Evolutionary conservation across 2,888 invertebrate species (phyloP).

Genomic region (Dryocosmus kuriphilus): DNA sequence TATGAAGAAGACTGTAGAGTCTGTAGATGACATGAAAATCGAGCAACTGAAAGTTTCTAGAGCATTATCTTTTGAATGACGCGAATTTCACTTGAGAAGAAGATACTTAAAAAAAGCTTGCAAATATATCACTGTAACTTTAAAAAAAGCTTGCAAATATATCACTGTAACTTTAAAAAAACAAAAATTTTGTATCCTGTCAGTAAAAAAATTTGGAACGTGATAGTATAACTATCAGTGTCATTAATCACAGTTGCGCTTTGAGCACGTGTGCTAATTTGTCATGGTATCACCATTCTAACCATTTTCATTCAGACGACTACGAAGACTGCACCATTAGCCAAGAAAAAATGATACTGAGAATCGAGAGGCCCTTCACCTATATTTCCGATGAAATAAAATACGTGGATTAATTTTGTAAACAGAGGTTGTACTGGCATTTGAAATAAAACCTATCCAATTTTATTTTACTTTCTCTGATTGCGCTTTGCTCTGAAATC

Average conservation of each 20-base stretch:
- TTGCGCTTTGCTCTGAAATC: not conserved
- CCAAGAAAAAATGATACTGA: not conserved
- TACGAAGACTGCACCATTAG: conserved; percentile 28
- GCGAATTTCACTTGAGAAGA: not conserved
- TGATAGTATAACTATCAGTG: conserved; percentile 43
- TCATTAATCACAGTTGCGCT: conserved; percentile 52
- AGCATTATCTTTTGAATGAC: not conserved
- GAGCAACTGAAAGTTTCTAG: too few species aligned
- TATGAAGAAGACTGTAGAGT: too few species aligned
- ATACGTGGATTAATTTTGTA: not conserved
- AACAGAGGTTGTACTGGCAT: not conserved
- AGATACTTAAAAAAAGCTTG: not conserved
- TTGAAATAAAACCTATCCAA: not conserved
- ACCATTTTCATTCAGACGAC: conserved; percentile 37
- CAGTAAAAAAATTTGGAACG: not conserved
- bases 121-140: not conserved
- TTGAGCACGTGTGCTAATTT: conserved; percentile 51
- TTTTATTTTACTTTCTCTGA: not conserved
- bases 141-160: not conserved
- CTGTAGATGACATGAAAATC: too few species aligned
- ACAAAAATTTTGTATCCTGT: not conserved
- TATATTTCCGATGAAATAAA: not conserved
- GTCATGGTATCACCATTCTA: conserved; percentile 48
- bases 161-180: not conserved
- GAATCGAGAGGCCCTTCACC: not conserved